Evolutionary conservation across 2,113 vertebrate genomes (phyloP).

Genomic region (Petromus typicus): DNA sequence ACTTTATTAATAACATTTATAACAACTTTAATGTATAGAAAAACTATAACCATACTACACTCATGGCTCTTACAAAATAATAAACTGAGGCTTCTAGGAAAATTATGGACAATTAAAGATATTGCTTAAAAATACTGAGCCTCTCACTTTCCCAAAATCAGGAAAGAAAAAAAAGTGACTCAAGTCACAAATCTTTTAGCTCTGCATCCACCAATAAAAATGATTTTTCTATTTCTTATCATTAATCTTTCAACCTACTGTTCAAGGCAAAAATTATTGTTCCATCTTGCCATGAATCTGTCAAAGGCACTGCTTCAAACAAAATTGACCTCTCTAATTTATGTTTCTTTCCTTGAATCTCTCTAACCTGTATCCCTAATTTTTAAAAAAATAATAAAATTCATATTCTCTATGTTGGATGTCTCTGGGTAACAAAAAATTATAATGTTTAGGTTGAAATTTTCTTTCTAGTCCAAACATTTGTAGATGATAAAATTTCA

Average conservation of each 20-base stretch:
- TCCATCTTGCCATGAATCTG: constrained; percentile 82
- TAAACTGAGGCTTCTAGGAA: background rate
- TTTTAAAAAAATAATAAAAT: constrained; percentile 2
- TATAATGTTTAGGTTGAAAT: background rate
- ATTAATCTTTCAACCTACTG: constrained; percentile 81
- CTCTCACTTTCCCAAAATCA: constrained; percentile 13
- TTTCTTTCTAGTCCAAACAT: constrained; percentile 4
- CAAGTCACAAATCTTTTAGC: constrained; percentile 67
- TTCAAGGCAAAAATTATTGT: constrained; percentile 83
- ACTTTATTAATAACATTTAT: constrained; percentile 2
- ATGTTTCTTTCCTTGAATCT: constrained; percentile 76
- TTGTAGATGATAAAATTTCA: background rate
- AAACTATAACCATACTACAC: background rate
- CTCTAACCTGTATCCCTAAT: constrained; percentile 57
- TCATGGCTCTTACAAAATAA: background rate
- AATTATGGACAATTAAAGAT: background rate
- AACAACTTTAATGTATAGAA: background rate
- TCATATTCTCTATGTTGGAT: background rate
- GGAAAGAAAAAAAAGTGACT: constrained; percentile 39
- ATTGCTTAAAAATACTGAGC: background rate
- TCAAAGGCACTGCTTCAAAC: constrained; percentile 77
- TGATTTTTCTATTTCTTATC: constrained; percentile 82
- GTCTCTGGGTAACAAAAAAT: constrained; percentile 26
- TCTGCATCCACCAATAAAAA: constrained; percentile 74
- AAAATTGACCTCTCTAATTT: constrained; percentile 83